These are phyloP conservation scores for Mnemiopsis leidyi DNA, from an alignment of 37 sponge, comb jelly and placozoan species.

Conservation along the genomic window DNA sequence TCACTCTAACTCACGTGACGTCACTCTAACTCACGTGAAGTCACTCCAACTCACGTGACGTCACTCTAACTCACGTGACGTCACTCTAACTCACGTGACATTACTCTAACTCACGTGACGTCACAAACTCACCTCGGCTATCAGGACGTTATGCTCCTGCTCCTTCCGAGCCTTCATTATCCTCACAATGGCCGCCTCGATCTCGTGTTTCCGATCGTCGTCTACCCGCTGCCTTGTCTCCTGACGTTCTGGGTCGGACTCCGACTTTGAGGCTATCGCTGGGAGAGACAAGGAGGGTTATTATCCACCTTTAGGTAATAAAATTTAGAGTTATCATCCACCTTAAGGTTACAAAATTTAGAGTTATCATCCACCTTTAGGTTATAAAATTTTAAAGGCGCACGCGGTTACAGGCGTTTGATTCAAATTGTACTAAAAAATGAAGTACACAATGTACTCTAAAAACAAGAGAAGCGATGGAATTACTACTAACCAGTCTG, in stretches of 20 bases:
- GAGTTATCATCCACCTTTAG: no score
- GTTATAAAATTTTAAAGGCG: no score
- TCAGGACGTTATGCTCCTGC: slow-evolving; percentile 77
- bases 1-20: background rate
- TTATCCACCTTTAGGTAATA: no score
- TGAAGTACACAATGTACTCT: no score
- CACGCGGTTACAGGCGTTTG: no score
- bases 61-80: background rate
- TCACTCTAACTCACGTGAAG: background rate
- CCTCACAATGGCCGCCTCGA: slow-evolving; percentile 97
- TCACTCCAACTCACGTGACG: background rate
- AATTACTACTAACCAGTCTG: no score
- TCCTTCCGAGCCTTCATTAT: slow-evolving; percentile 99
- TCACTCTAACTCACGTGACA: background rate
- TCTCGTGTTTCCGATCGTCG: slow-evolving; percentile 99
- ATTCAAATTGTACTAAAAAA: no score
- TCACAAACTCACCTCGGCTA: slow-evolving; percentile 78
- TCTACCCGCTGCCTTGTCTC: slow-evolving; percentile 97
- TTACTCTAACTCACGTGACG: background rate
- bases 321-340: no score
- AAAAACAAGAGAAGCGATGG: no score
- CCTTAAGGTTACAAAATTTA: no score
- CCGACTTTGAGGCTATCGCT: slow-evolving; percentile 82
- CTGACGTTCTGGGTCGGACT: slow-evolving; percentile 93
- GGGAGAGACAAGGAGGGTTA: background rate